Evolutionary conservation across 37 sponge, comb jelly and placozoan genomes (phyloP), one percentile per base, ranked within the genome.

Genomic region (Eunapius fragilis): DNA sequence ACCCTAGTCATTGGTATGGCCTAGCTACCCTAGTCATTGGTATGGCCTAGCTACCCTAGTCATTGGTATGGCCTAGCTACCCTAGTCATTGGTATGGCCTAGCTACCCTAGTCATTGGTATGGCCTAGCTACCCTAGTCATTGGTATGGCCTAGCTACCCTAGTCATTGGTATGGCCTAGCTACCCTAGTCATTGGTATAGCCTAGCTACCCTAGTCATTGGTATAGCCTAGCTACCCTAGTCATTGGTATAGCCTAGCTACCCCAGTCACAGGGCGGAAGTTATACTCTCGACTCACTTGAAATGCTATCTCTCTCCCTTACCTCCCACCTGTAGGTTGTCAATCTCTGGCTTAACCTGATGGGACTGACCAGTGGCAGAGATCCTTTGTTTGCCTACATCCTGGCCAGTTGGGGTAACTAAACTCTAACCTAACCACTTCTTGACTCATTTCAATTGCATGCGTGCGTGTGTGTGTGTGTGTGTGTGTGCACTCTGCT

Each of bases 271-370:
- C 4, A 11, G 36, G 12, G 7, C 32, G 31, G 9, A 24, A 19
- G 6, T 41, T 41, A 41, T 58, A 58, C 32, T 25, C 31, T 25
- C 35, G n/a, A 0, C 68, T 67, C 22, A 11, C 32, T 13, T n/a
- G n/a, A 11, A 28, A 10, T 7, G 68, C 26, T 32, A n/a, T 32
- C 68, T 36, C 27, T 6, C 67, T 27, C 49, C 23, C 23, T 7
- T 28, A 25, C 68, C 5, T 37, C 24, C 19, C 7, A 2, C 47
- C 17, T 70, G n/a, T 49, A 92, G 92, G 85, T 86, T n/a, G 67
- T 88, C 3, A 74, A 87, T 17, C 82, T 94, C 38, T 94, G 94
- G 94, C 34, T 88, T 45, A 90, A 79, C 41, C 88, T 94, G 74
- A 87, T 92, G 84, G 88, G 85, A 5, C 84, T 88, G 67, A 91